Conservation (phyloP, 2,797 vertebrate genomes). For the Acipenser transmontanus region DNA sequence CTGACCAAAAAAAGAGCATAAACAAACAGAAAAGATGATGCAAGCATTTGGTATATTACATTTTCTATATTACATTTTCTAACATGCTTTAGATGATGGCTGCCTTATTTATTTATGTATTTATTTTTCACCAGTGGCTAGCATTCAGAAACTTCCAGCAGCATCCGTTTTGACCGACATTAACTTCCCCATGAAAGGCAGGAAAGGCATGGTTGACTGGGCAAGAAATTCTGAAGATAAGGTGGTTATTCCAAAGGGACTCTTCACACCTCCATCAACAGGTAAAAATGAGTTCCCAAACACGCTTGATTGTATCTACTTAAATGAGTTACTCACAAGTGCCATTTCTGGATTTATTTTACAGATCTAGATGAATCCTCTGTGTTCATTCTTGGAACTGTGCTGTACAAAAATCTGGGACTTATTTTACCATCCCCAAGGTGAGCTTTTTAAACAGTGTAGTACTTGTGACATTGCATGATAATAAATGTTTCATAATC, state of each 20-base stretch:
- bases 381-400: slow-evolving; percentile 93
- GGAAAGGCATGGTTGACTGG: slow-evolving; percentile 99
- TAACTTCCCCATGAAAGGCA: slow-evolving; percentile 98
- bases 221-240: slow-evolving; percentile 97
- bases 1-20: too few relatives aligned
- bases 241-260: slow-evolving; percentile 93
- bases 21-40: too few relatives aligned
- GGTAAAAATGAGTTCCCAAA: slow-evolving; percentile 56
- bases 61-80: too few relatives aligned
- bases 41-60: too few relatives aligned
- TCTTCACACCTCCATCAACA: slow-evolving; percentile 89
- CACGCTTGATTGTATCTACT: slow-evolving; percentile 3
- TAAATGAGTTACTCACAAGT: slow-evolving; percentile 12
- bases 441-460: slow-evolving; percentile 53
- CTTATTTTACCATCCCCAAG: slow-evolving; percentile 94
- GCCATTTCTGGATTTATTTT: slow-evolving; percentile 16
- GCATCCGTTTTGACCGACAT: slow-evolving; percentile 95
- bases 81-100: too few relatives aligned
- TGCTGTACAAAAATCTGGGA: slow-evolving; percentile 96
- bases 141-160: slow-evolving; percentile 95
- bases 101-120: too few relatives aligned
- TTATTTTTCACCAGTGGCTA: slow-evolving; percentile 74
- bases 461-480: too few relatives aligned
- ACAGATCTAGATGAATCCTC: slow-evolving; percentile 92
- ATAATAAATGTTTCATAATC: too few relatives aligned